Conservation (phyloP, 2,113 vertebrate genomes). For the Alexandromys fortis region DNA sequence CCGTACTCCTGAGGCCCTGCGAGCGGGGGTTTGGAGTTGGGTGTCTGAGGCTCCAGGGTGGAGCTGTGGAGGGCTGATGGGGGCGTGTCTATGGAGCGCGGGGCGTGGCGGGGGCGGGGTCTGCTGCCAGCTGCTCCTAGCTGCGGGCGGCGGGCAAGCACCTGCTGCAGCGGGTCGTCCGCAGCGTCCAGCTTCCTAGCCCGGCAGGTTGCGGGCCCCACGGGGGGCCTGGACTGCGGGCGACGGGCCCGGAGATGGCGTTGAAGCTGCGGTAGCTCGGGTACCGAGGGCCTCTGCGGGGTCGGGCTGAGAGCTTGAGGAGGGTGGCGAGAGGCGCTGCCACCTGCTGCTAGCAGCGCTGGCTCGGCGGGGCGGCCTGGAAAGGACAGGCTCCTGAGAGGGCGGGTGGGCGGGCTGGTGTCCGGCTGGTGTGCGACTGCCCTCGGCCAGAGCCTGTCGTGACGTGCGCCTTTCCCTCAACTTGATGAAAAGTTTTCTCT, state of each 20-base stretch:
- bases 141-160: not conserved
- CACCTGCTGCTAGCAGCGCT: conserved; percentile 72
- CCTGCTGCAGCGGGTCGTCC: not conserved
- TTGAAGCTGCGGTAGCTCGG: conserved; percentile 57
- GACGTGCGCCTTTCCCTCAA: conserved; percentile 11
- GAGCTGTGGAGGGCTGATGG: not conserved
- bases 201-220: not conserved
- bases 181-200: not conserved
- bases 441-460: not conserved
- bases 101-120: not conserved
- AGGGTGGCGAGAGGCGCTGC: conserved; percentile 2
- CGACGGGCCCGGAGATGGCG: conserved; percentile 57
- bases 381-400: not conserved
- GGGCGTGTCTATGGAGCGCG: not conserved
- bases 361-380: not conserved
- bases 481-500: conserved; percentile 68
- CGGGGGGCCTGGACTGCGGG: conserved; percentile 44
- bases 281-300: conserved; percentile 56
- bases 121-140: not conserved
- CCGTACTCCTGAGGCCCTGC: not conserved
- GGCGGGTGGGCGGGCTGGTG: not conserved
- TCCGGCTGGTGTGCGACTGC: not conserved
- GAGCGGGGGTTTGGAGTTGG: not conserved
- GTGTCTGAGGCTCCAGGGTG: not conserved
- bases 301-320: not conserved